These are phyloP conservation scores for Macrosiphum euphorbiae DNA, from an alignment of 2,888 invertebrate species.

Conservation along the genomic window DNA sequence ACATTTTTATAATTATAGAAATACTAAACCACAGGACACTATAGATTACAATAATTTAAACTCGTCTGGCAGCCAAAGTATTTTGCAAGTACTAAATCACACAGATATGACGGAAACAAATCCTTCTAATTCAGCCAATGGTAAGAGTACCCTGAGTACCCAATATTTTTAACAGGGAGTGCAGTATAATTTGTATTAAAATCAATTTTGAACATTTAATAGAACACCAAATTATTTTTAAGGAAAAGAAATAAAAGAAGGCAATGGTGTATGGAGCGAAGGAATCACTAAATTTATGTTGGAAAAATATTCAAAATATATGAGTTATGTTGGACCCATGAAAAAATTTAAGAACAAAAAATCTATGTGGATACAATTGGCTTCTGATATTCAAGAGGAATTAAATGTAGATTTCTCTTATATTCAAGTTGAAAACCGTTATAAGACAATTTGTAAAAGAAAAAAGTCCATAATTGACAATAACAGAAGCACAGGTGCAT, in stretches of 20 bases:
- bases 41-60: neutral
- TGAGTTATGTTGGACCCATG: neutral
- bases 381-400: neutral
- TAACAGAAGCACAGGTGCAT: neutral
- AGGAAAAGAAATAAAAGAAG: no score
- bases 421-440: neutral
- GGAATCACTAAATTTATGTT: neutral
- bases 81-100: neutral
- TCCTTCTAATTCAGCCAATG: neutral
- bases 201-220: neutral
- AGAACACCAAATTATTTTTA: no score
- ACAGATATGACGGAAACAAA: neutral
- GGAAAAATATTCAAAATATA: neutral
- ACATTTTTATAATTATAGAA: neutral
- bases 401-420: neutral
- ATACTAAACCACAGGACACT: neutral
- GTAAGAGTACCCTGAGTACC: neutral
- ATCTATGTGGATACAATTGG: neutral
- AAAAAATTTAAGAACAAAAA: slow-evolving; percentile 5
- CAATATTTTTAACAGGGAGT: neutral
- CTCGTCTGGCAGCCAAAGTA: neutral
- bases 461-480: neutral
- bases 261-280: neutral
- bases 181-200: neutral
- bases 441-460: slow-evolving; percentile 3